Evolutionary conservation across 2,888 invertebrate species (phyloP), one percentile per base, ranked within the genome.

Genomic region (Eupithecia vulgata): DNA sequence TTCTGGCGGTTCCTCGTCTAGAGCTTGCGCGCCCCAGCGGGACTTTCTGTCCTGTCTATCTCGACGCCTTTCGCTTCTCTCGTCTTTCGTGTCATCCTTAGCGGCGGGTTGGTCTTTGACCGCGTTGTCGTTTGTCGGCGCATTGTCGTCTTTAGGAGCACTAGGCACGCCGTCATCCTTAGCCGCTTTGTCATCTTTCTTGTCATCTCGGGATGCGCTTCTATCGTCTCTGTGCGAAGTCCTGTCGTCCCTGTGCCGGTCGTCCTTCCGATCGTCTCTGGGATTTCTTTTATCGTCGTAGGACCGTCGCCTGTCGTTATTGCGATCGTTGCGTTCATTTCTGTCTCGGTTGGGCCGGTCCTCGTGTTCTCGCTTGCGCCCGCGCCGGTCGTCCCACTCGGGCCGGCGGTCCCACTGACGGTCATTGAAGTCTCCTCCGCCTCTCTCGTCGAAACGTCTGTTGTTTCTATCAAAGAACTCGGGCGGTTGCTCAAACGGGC

Each of bases 401-500:
- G 88, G 80, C 42, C 89, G 79, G 45, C 87, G 86, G 87, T 91
- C 89, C 93, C 92, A 90, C 0, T 85, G 87, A 48, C 92, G 83
- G 0, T 93, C 94, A 52, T 87, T 88, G 76, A 85, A 92, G 74
- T 64, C 62, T 21, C 62, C 87, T 87, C 17, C 25, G 21, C 92
- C 93, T 59, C 92, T 83, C 0, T 94, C 93, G 1, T 93, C 94
- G 78, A 91, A 94, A 48, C 93, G 86, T 68, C 92, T 85, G 72
- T 90, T 90, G 67, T 87, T 88, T 42, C 94, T 85, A 34, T 94
- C 93, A 79, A 91, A 94, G 86, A 88, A 92, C 57, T 93, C 93
- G 0, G 92, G 90, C 0, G 91, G 92, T 0, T 90, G 91, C 67
- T 84, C 85, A 68, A 83, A 30, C 78, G 91, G 89, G 0, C 89